A percentile compares a stretch with the other conserved stretches of the same genome.
phyloP scores from a whole-genome alignment of 2,888 invertebrate genomes.

The Ectemnius cavifrons region DNA sequence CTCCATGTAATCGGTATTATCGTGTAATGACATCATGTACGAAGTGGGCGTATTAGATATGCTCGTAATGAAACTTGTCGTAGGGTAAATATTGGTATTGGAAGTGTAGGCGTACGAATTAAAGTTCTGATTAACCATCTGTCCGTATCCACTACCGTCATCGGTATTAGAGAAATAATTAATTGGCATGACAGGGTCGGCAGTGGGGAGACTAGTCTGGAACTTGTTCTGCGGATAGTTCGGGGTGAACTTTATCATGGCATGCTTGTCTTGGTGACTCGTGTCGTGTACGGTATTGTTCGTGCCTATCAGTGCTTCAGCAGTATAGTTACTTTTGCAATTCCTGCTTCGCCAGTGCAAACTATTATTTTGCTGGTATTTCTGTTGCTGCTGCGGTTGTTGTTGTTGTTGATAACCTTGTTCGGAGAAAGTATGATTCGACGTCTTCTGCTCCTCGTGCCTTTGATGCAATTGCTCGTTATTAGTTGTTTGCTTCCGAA shows the following conservation, averaged over 20 bases:
- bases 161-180: constrained; percentile 75
- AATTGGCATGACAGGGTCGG: constrained; percentile 72
- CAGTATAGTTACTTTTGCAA: constrained; percentile 77
- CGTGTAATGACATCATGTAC: constrained; percentile 76
- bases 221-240: constrained; percentile 75
- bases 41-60: constrained; percentile 73
- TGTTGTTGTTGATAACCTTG: constrained; percentile 55
- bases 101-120: constrained; percentile 75
- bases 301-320: constrained; percentile 75
- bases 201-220: constrained; percentile 61
- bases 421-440: constrained; percentile 56
- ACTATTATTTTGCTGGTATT: constrained; percentile 72
- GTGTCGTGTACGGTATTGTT: constrained; percentile 69
- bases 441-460: constrained; percentile 69
- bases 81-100: constrained; percentile 75
- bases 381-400: constrained; percentile 61
- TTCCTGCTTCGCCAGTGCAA: constrained; percentile 74
- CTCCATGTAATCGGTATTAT: constrained; percentile 73
- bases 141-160: constrained; percentile 71
- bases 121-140: constrained; percentile 75
- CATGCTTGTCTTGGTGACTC: constrained; percentile 70
- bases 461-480: constrained; percentile 68
- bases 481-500: constrained; percentile 66
- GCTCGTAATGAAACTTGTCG: constrained; percentile 74
- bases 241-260: constrained; percentile 69